These are phyloP conservation scores for Hypomecis punctinalis DNA, from an alignment of 2,888 invertebrate species.

Conservation along the genomic window DNA sequence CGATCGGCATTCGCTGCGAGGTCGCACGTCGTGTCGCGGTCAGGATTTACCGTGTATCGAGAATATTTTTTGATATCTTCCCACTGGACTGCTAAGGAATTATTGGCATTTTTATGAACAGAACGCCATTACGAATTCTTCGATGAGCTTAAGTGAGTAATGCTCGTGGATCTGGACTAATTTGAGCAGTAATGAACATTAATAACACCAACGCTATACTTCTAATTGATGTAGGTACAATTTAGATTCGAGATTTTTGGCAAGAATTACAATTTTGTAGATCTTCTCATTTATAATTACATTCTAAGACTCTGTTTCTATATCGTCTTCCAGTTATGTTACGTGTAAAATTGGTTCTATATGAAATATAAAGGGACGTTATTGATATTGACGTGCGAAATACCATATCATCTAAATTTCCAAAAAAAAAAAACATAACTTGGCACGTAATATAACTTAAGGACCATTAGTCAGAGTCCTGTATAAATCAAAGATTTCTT, in stretches of 20 bases:
- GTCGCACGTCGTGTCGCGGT: slow-evolving; percentile 70
- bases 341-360: too few species aligned
- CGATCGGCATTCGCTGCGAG: slow-evolving; percentile 57
- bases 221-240: background rate
- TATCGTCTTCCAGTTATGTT: too few species aligned
- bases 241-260: background rate
- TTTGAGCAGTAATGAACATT: background rate
- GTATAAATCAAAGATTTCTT: background rate
- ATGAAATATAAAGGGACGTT: too few species aligned
- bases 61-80: slow-evolving; percentile 76
- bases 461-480: background rate
- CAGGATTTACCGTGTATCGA: slow-evolving; percentile 73
- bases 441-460: too few species aligned
- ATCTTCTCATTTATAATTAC: slow-evolving; percentile 6
- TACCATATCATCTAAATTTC: too few species aligned
- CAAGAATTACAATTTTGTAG: background rate
- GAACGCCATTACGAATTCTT: slow-evolving; percentile 62
- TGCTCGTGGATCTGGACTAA: slow-evolving; percentile 1
- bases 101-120: slow-evolving; percentile 70
- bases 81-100: slow-evolving; percentile 65
- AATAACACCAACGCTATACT: background rate
- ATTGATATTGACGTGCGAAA: too few species aligned
- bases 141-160: slow-evolving; percentile 27
- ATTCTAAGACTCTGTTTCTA: too few species aligned
- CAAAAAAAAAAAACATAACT: too few species aligned